Percentiles rank a stretch among this genome's conserved stretches.
phyloP scores from a whole-genome alignment of 2,113 vertebrate genomes.

The Phodopus roborovskii region DNA sequence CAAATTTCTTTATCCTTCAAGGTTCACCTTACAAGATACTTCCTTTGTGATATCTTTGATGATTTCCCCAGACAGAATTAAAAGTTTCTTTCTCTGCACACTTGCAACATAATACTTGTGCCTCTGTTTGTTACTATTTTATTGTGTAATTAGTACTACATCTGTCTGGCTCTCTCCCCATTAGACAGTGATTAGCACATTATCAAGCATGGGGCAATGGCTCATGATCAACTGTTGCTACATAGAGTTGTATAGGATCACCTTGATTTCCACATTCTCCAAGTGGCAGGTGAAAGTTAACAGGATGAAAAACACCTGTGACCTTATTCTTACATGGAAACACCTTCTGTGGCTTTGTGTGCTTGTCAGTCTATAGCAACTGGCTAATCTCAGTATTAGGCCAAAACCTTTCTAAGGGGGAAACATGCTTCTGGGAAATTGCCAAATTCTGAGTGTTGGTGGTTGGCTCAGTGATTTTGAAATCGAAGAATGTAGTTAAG shows the following conservation, averaged over 20 bases:
- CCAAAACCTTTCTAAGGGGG: not conserved
- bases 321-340: constrained; percentile 30
- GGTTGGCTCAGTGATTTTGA: constrained; percentile 12
- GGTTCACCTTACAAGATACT: not conserved
- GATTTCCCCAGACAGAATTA: not conserved
- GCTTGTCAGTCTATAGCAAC: not conserved
- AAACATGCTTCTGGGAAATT: not conserved
- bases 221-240: constrained; percentile 1
- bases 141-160: constrained; percentile 5
- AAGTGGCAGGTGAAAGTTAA: constrained; percentile 12
- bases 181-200: not conserved
- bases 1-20: not conserved
- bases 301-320: not conserved
- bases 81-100: not conserved
- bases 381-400: constrained; percentile 17
- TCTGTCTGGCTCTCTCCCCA: not conserved
- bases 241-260: not conserved
- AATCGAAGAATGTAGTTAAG: not conserved
- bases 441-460: not conserved
- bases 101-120: not conserved
- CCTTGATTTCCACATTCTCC: constrained; percentile 56
- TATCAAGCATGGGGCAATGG: not conserved
- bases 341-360: not conserved
- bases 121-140: not conserved
- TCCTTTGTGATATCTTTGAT: constrained; percentile 41